Evolutionary conservation across 2,113 vertebrate genomes (phyloP), one percentile per base, ranked within the genome.

Genomic region (Panthera uncia): DNA sequence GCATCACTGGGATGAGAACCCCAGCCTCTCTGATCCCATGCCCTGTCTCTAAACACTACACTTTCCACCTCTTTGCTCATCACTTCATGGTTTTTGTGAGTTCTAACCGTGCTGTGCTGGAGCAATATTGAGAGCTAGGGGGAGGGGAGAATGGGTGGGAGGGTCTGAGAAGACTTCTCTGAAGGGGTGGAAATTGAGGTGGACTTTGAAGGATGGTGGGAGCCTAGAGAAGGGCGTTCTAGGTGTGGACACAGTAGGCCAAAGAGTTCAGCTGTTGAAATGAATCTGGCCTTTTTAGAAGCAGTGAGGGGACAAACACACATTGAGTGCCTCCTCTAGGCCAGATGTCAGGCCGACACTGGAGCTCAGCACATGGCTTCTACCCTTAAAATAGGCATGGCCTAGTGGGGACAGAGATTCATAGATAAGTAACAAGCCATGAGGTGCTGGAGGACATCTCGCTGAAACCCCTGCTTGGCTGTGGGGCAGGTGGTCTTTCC

Each of bases 31-130:
- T 31, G n/a, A 50, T 48, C 45, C 84, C 52, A 18, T 0, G 2
- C 2, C 76, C 57, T 90, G 3, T 25, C 7, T 78, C 45, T 66
- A 18, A 50, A 25, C 33, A 31, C 18, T 36, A 18, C 18, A 2
- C 14, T 82, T 13, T 4, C 76, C 7, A 21, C n/a, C 29, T 87
- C 65, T 31, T 48, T 36, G n/a, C 93, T 71, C 3, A 2, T 19
- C 27, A 6, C 57, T 86, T 50, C 21, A 81, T 4, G 5, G 8
- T 38, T 85, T 78, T n/a, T 33, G 57, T 81, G 21, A 31, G 81
- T 41, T 94, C 66, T 41, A 71, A 55, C 65, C 0, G 0, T n/a
- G 15, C 50, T 0, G 0, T 21, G 9, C 57, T 27, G 1, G 1
- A 8, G 55, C 38, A 48, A 86, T 48, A 41, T 18, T n/a, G 45